phyloP scores from a whole-genome alignment of 2,888 invertebrate species.

The Acleris cristana region DNA sequence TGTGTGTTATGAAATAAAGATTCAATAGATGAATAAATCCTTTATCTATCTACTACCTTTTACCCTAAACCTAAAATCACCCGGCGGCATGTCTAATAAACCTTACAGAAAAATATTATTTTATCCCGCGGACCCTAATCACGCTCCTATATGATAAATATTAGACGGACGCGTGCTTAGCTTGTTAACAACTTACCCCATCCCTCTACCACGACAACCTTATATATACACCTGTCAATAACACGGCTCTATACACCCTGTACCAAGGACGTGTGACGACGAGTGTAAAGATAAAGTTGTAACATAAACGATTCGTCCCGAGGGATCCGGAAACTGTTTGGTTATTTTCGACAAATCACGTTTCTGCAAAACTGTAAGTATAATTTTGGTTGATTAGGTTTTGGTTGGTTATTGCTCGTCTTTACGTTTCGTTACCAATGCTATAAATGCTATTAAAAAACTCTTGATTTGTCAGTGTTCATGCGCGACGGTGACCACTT shows the following conservation, averaged over 20 bases:
- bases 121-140: conserved; percentile 14
- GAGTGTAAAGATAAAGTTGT: conserved; percentile 13
- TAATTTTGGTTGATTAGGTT: conserved; percentile 6
- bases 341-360: conserved; percentile 19
- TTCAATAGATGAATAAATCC: no score
- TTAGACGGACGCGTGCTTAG: conserved; percentile 25
- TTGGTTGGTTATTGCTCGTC: not conserved
- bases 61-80: no score
- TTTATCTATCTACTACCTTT: no score
- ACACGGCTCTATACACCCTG: not conserved
- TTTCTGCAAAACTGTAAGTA: conserved; percentile 27
- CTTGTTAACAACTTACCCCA: conserved; percentile 27
- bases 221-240: conserved; percentile 7
- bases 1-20: no score
- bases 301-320: conserved; percentile 24
- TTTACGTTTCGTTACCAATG: not conserved
- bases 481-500: no score
- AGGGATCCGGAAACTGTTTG: conserved; percentile 24
- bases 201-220: conserved; percentile 17
- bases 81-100: conserved; percentile 1
- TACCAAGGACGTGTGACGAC: not conserved
- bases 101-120: conserved; percentile 7
- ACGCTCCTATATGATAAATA: conserved; percentile 27
- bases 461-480: no score
- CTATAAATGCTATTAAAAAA: no score